Percentiles rank a stretch among this genome's conserved stretches.
These are phyloP conservation scores for Sinodicranocentrus sp. DNA, from an alignment of 2,888 invertebrate genomes.

Conservation along the genomic window DNA sequence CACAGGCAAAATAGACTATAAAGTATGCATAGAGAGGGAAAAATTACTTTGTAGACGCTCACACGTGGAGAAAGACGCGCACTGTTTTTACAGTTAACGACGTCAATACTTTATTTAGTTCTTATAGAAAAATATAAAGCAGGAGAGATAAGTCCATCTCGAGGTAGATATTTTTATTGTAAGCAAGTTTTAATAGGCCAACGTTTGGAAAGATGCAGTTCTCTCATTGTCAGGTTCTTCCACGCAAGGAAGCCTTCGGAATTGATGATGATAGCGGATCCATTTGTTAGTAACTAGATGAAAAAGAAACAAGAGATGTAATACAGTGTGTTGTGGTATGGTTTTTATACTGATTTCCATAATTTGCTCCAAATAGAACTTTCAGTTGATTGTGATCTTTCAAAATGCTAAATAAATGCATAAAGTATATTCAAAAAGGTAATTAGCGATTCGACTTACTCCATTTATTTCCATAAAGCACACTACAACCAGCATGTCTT, in stretches of 20 bases:
- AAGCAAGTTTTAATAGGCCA: constrained; percentile 53
- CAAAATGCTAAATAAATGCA: constrained; percentile 18
- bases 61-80: background rate
- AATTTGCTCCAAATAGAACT: constrained; percentile 36
- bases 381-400: constrained; percentile 35
- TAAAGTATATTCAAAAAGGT: too few species aligned
- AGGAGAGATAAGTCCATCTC: background rate
- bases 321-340: constrained; percentile 5
- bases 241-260: constrained; percentile 67
- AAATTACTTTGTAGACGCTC: background rate
- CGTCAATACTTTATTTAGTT: background rate
- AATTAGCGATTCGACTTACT: constrained; percentile 70
- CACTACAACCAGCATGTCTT: constrained; percentile 77
- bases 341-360: constrained; percentile 5
- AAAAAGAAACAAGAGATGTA: constrained; percentile 5
- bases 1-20: background rate
- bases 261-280: constrained; percentile 75
- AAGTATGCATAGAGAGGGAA: background rate
- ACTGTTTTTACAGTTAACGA: background rate
- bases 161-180: background rate
- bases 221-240: constrained; percentile 54
- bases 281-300: constrained; percentile 76
- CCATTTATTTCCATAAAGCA: constrained; percentile 77
- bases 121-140: background rate
- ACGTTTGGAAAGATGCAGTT: constrained; percentile 53